Evolutionary conservation across 2,797 vertebrate species (phyloP), one percentile per base, ranked within the genome.

Genomic region (Salmo trutta): DNA sequence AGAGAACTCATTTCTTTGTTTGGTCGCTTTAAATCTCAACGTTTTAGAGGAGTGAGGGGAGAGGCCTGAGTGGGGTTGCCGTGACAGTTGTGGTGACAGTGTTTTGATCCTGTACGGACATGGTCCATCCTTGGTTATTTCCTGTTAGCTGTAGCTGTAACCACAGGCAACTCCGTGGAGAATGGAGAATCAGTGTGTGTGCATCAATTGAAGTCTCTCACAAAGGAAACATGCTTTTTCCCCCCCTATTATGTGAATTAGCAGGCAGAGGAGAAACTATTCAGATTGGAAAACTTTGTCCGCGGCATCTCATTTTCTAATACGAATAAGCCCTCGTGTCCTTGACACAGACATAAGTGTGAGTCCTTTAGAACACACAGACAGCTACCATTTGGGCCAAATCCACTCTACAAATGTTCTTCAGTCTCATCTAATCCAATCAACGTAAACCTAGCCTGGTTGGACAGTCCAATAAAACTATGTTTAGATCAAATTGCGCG

Each of bases 201-300:
- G 5, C 53, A 53, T 68, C 53, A 10, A 79, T 29, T 75, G 79
- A 52, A 75, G 31, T 79, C 17, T 24, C 75, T 74, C 54, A n/a
- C 68, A 79, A 75, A 79, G 21, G 69, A 47, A 47, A 67, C 82
- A 81, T 24, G 64, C 77, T 24, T 79, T 56, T 33, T 62, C 75
- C 51, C 59, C 33, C 54, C 76, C 75, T 83, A 77, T 56, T 59
- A 59, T 59, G 5, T 21, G 24, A 64, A 64, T 21, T 21, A 64
- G 21, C 3, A 21, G 62, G 62, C 24, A 24, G 7, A 27, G 2
- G 16, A 27, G 15, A 73, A 67, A 73, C 51, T 14, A 24, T 59
- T 59, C 6, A 3, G 17, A 21, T 59, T 59, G 71, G 10, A 17
- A 62, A 24, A 41, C 12, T 27, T 6, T 59, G n/a, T 54, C n/a